Conservation (phyloP, 2,888 invertebrate species). For the Andrena bicolor region DNA sequence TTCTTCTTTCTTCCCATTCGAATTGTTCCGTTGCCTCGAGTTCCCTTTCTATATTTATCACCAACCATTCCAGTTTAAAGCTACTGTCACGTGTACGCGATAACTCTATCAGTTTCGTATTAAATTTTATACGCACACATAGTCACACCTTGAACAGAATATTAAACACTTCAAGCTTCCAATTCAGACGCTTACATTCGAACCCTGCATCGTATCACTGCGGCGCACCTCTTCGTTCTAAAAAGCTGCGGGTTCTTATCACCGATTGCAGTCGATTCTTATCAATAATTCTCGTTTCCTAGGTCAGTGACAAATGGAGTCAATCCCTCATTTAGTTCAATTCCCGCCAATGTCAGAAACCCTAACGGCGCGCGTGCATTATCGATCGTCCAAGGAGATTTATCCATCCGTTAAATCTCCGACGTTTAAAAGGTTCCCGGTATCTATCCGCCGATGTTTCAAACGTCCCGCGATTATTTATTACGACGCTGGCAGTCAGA, state of each 20-base stretch:
- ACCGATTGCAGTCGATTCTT: background rate
- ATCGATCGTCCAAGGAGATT: conserved; percentile 29
- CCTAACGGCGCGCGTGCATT: background rate
- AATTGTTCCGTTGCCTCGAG: too few relatives aligned
- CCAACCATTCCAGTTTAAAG: too few relatives aligned
- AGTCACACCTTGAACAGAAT: too few relatives aligned
- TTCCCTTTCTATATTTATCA: too few relatives aligned
- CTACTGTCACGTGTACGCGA: too few relatives aligned
- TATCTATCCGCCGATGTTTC: conserved; percentile 34
- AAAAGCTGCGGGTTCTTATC: conserved; percentile 5
- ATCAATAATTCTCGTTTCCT: background rate
- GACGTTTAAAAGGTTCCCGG: conserved; percentile 34
- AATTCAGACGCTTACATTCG: too few relatives aligned
- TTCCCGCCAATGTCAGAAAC: background rate
- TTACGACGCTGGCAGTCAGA: conserved; percentile 21
- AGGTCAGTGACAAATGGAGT: conserved; percentile 14
- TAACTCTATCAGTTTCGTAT: too few relatives aligned
- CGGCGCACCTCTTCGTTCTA: too few relatives aligned
- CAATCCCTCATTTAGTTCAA: background rate
- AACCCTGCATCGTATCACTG: too few relatives aligned
- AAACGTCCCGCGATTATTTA: conserved; percentile 40
- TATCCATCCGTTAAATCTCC: conserved; percentile 35
- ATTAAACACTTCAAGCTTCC: too few relatives aligned
- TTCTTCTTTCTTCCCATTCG: too few relatives aligned
- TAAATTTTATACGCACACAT: too few relatives aligned